These are phyloP conservation scores for Myrmecophaga tridactyla DNA, from an alignment of 2,113 vertebrate species.

Conservation along the genomic window DNA sequence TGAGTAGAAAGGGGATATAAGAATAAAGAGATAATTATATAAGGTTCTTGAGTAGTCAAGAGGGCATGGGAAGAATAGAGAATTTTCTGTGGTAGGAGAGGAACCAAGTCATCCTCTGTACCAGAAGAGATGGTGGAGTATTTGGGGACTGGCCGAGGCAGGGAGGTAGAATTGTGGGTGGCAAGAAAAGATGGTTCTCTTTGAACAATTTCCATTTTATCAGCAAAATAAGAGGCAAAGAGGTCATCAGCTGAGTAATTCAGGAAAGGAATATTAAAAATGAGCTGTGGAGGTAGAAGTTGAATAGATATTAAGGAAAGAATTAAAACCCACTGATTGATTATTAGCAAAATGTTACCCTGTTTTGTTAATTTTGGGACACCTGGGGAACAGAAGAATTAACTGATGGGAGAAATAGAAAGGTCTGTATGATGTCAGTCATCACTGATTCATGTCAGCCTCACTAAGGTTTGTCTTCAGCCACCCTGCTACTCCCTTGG, in stretches of 20 bases:
- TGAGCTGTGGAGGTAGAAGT: background rate
- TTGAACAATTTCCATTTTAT: background rate
- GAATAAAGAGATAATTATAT: background rate
- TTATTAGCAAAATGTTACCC: background rate
- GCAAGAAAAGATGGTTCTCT: background rate
- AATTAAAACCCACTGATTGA: background rate
- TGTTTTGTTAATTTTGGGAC: slow-evolving; percentile 5
- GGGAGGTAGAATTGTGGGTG: background rate
- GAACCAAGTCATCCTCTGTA: background rate
- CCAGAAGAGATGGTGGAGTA: background rate
- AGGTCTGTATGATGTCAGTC: background rate
- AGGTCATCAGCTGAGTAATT: background rate
- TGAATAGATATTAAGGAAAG: background rate
- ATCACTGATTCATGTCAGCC: background rate
- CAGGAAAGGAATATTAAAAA: background rate
- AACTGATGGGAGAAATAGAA: background rate
- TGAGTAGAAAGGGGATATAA: background rate
- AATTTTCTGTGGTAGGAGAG: background rate
- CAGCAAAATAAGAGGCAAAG: background rate
- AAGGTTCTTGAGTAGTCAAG: background rate
- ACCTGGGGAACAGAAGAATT: background rate
- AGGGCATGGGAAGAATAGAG: background rate
- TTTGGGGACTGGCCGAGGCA: background rate
- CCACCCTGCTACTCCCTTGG: fast-evolving
- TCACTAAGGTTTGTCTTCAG: background rate